Base-by-base conservation (phyloP, 2,888 invertebrate genomes). In the Ormyrus thymus region DNA sequence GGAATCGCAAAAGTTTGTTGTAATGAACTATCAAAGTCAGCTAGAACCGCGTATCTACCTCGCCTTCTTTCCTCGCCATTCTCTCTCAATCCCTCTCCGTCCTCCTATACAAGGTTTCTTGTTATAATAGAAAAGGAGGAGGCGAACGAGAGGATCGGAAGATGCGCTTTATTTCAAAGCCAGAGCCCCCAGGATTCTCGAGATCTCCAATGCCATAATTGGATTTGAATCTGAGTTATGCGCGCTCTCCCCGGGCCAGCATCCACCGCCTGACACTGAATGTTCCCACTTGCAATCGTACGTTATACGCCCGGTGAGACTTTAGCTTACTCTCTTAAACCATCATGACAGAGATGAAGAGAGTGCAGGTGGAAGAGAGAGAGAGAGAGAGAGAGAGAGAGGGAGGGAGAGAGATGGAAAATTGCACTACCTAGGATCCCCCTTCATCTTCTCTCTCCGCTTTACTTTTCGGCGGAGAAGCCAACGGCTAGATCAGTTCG, bases 201-300 rank as follows among this genome's bases (percentile, higher is more conserved):
- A 79, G 80, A 81, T 80, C 80, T 80, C 76, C 76, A 74, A 81
- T 82, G 80, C 80, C 81, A 82, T 81, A 82, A 82, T 82, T 82
- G 82, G 82, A 82, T 82, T 82, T 82, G 83, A 82, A 83, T 82
- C 80, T 82, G 82, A 81, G 81, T 81, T 81, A 82, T 81, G 82
- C 82, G 64, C 70, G 64, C 62, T 59, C 71, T n/a, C n/a, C 58
- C 64, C 50, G 55, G 50, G 71, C 45, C 45, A 8, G 46, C 50
- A 10, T 48, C 55, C 58, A 8, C 10, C 61, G 11, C 10, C 68
- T 68, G 55, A 73, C 69, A 69, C 43, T 58, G 64, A 64, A 56
- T 64, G 51, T 59, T 68, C 62, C 50, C 70, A 50, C 62, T 64
- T 68, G 50, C 61, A 73, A 13, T 78, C 69, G 79, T 75, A 78